phyloP scores from a whole-genome alignment of 2,113 vertebrate species.

The Perca schrenkii region DNA sequence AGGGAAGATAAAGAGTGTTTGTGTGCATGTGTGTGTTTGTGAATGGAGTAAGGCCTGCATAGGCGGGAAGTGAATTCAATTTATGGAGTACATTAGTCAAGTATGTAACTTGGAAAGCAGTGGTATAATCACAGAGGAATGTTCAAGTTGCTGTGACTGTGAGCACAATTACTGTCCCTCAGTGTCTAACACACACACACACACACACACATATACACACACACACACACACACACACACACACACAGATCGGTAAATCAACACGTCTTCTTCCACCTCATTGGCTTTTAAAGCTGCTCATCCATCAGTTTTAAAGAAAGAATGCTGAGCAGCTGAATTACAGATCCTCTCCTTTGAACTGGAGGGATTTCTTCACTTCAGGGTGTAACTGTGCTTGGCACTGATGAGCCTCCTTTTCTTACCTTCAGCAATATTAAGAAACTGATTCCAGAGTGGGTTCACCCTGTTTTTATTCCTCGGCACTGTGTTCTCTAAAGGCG shows the following conservation, averaged over 20 bases:
- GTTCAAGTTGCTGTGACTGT: slow-evolving; percentile 64
- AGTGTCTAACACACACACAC: not conserved
- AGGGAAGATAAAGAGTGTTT: slow-evolving; percentile 23
- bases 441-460: slow-evolving; percentile 50
- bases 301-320: slow-evolving; percentile 32
- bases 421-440: slow-evolving; percentile 16
- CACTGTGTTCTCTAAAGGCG: slow-evolving; percentile 16
- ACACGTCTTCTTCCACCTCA: slow-evolving; percentile 52
- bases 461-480: slow-evolving; percentile 42
- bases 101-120: slow-evolving; percentile 69
- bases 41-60: slow-evolving; percentile 48
- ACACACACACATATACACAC: too few relatives aligned
- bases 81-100: slow-evolving; percentile 70
- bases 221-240: slow-evolving; percentile 3
- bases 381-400: slow-evolving; percentile 26
- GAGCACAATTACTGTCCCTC: slow-evolving; percentile 55
- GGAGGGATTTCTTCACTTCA: slow-evolving; percentile 14
- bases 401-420: slow-evolving; percentile 15
- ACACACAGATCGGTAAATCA: slow-evolving; percentile 57
- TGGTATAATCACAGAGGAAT: slow-evolving; percentile 81
- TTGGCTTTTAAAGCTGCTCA: slow-evolving; percentile 48
- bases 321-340: slow-evolving; percentile 43
- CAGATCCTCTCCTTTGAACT: slow-evolving; percentile 13
- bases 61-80: slow-evolving; percentile 54
- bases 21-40: slow-evolving; percentile 37